These are phyloP conservation scores for Hyalella azteca DNA, from an alignment of 2,888 invertebrate genomes.

Conservation along the genomic window DNA sequence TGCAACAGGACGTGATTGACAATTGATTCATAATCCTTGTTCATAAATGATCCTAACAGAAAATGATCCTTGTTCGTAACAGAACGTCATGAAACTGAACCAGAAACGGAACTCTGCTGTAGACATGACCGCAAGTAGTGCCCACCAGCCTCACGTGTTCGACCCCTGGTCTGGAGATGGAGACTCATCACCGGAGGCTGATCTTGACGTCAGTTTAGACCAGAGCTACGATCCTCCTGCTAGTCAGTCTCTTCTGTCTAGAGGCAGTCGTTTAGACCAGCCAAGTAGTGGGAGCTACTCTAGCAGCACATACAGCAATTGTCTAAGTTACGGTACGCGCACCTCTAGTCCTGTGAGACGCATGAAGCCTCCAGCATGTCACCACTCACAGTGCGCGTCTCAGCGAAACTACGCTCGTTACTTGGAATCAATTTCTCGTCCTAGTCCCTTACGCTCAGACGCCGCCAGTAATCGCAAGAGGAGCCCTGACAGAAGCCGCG, in stretches of 20 bases:
- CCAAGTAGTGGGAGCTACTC: conserved; percentile 13
- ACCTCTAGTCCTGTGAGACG: conserved; percentile 12
- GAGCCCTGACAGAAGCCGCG: conserved; percentile 68
- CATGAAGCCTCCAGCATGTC: conserved; percentile 15
- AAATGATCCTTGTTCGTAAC: too few relatives aligned
- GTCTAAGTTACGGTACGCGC: conserved; percentile 3
- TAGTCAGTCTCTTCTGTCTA: conserved; percentile 1
- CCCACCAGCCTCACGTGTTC: neutral
- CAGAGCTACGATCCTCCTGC: conserved; percentile 7
- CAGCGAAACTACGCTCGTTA: conserved; percentile 3
- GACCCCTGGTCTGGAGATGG: conserved; percentile 20
- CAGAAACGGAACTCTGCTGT: neutral
- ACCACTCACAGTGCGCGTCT: neutral
- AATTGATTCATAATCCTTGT: too few relatives aligned
- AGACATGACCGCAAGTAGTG: neutral
- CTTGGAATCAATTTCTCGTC: neutral
- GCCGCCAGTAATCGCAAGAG: conserved; percentile 38
- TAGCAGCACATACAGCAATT: conserved; percentile 12
- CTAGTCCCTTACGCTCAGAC: neutral
- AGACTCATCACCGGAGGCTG: conserved; percentile 4
- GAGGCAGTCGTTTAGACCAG: conserved; percentile 14
- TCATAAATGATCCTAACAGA: too few relatives aligned
- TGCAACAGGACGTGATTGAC: too few relatives aligned
- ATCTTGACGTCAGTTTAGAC: conserved; percentile 12
- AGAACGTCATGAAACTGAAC: conserved; percentile 10